These are phyloP conservation scores for Nomada ruficornis DNA, from an alignment of 2,888 invertebrate genomes.

Conservation along the genomic window DNA sequence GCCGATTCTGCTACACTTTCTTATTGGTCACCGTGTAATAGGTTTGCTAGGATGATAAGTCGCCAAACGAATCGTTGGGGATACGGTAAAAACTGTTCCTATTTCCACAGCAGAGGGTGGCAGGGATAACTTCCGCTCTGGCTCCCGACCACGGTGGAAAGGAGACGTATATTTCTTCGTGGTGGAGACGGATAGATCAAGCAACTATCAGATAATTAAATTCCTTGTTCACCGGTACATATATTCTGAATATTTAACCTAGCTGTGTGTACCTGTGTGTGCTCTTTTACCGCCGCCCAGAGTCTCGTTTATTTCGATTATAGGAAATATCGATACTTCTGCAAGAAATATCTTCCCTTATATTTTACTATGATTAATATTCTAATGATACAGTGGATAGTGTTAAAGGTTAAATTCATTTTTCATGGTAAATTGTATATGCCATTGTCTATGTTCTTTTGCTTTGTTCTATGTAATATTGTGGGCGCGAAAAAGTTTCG, in stretches of 20 bases:
- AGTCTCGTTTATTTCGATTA: conserved; percentile 37
- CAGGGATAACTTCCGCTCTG: conserved; percentile 64
- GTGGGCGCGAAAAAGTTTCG: too few species aligned
- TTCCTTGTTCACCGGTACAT: conserved; percentile 66
- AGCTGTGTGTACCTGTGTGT: conserved; percentile 33
- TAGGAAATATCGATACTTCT: neutral
- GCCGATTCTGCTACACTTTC: conserved; percentile 32
- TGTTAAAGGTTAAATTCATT: too few species aligned
- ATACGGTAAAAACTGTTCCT: conserved; percentile 67
- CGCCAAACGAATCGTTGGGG: conserved; percentile 50
- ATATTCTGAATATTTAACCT: conserved; percentile 71
- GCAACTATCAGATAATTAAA: conserved; percentile 80
- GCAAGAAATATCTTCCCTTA: neutral
- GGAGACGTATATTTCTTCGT: conserved; percentile 60
- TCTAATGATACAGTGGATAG: too few species aligned
- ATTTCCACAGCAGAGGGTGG: conserved; percentile 57
- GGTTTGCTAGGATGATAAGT: conserved; percentile 59
- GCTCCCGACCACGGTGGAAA: conserved; percentile 43
- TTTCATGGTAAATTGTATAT: too few species aligned
- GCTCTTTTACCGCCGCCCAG: neutral
- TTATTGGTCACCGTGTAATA: conserved; percentile 57
- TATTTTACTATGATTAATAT: too few species aligned
- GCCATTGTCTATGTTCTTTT: too few species aligned
- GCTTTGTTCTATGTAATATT: too few species aligned
- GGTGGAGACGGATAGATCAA: conserved; percentile 73